Conservation (phyloP, 2,113 vertebrate genomes). For the Psephotus haematonotus region DNA sequence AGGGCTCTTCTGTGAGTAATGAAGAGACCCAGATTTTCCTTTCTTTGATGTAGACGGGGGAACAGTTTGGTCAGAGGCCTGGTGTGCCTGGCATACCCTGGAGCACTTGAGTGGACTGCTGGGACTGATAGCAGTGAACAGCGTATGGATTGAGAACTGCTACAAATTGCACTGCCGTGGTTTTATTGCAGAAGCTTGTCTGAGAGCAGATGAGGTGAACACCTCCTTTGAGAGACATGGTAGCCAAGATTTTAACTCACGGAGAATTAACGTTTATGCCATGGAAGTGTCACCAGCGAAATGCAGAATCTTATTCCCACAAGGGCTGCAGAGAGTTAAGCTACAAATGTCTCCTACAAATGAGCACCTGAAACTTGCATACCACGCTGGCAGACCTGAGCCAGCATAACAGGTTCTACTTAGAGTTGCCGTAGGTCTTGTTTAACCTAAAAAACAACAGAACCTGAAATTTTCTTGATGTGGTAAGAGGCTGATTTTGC, state of each 20-base stretch:
- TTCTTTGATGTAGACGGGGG: not conserved
- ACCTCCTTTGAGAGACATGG: fast-evolving
- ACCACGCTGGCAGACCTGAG: not conserved
- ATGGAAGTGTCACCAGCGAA: not conserved
- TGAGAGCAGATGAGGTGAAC: not conserved
- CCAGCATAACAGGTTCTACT: slow-evolving; percentile 36
- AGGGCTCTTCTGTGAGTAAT: not conserved
- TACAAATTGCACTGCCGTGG: not conserved
- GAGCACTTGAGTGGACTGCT: not conserved
- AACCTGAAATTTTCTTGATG: not conserved
- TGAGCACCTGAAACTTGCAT: not conserved
- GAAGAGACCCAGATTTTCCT: not conserved
- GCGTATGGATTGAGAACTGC: fast-evolving
- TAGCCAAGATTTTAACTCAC: not conserved
- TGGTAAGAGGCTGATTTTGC: not conserved
- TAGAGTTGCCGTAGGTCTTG: not conserved
- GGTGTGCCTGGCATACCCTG: not conserved
- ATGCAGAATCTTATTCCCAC: not conserved
- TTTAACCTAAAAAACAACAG: not conserved
- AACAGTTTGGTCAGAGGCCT: not conserved
- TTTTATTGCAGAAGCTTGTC: not conserved
- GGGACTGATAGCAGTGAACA: not conserved
- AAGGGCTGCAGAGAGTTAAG: not conserved
- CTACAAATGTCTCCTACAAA: not conserved
- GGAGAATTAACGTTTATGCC: not conserved